Conservation (phyloP, 2,113 vertebrate genomes). For the Zosterops borbonicus region DNA sequence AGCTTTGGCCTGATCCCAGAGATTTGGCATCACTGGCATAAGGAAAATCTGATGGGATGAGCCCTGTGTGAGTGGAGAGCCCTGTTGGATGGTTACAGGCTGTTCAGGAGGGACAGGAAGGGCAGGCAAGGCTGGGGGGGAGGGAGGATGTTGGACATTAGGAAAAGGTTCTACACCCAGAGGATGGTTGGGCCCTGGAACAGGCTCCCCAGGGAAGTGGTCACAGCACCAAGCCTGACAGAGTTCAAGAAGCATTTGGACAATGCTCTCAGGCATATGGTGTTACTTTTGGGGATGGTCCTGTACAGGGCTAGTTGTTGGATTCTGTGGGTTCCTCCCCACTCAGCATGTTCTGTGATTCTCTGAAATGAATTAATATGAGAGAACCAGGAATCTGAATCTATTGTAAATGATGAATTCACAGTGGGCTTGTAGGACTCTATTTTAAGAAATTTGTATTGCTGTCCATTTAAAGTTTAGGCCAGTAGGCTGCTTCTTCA, state of each 20-base stretch:
- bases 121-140: background rate
- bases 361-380: background rate
- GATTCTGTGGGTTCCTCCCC: background rate
- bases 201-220: background rate
- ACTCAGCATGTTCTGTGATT: background rate
- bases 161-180: background rate
- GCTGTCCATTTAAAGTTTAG: background rate
- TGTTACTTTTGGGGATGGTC: too few species aligned
- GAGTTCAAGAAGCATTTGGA: background rate
- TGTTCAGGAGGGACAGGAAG: background rate
- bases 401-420: background rate
- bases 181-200: background rate
- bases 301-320: background rate
- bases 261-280: accelerated
- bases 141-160: background rate
- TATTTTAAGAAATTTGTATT: background rate
- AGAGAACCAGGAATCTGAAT: background rate
- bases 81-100: background rate
- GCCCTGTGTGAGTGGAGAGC: background rate
- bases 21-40: background rate
- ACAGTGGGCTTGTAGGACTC: background rate
- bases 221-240: too few species aligned
- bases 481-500: background rate
- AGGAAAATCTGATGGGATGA: background rate
- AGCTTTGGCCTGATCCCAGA: background rate